Evolutionary conservation across 2,888 invertebrate species (phyloP), one percentile per base, ranked within the genome.

Genomic region (Hetaerina titia): DNA sequence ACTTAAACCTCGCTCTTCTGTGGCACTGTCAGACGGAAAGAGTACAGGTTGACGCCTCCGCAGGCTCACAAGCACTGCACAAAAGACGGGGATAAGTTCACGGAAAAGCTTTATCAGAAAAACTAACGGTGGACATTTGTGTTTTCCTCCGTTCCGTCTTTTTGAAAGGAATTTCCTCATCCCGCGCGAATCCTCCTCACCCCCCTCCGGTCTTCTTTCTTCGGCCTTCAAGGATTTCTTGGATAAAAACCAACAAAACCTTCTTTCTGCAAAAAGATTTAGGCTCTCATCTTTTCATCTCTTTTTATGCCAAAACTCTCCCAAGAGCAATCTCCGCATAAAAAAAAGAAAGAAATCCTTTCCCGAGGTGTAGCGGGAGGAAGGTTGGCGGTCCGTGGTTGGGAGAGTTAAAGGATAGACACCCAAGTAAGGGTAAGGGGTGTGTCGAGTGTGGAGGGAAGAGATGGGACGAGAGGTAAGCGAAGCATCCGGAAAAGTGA

Each of bases 221-320:
- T 17, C 22, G 45, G 15, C 45, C 88, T 88, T 88, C 11, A 88
- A 88, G 45, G 45, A 88, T 88, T 56, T 88, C 88, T 88, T 19
- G 45, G 88, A 88, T 31, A 56, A 88, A 88, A 88, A 56, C 88
- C 88, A 56, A 56, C 45, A 88, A 88, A 88, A 45, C 60, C 60
- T 81, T n/a, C 81, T 81, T 81, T 81, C 81, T n/a, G 25, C n/a
- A 31, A 81, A 81, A 81, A 81, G 81, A 81, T 88, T 31, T 88
- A 56, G 88, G 22, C 56, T 56, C 22, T 88, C 88, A 88, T 88
- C 88, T 88, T 88, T 88, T 88, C 88, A 88, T 31, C 45, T 88
- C 88, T 88, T 88, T 88, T 45, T 88, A 45, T 45, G 15, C 88
- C 17, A 45, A 31, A 31, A 69, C 69, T 69, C 22, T 69, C 69